These are phyloP conservation scores for Virgularia gustaviana DNA, from an alignment of 92 coral and sea anemone genomes.

Conservation along the genomic window DNA sequence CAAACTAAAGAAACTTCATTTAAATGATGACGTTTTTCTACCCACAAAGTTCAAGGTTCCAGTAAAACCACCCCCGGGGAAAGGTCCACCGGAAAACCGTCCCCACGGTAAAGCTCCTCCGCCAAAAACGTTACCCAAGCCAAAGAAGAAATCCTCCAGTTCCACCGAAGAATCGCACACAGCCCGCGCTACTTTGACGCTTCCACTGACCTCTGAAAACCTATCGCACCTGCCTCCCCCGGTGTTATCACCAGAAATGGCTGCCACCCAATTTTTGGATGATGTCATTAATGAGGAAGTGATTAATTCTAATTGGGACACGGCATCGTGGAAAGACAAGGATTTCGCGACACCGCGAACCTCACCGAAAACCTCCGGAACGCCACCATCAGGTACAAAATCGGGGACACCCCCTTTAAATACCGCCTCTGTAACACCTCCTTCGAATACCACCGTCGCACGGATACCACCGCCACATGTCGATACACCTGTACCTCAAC, in stretches of 20 bases:
- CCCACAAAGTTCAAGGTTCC: constrained; percentile 34
- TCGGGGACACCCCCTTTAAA: background rate
- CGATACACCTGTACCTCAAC: background rate
- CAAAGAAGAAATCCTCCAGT: constrained; percentile 16
- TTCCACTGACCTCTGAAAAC: constrained; percentile 5
- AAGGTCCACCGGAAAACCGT: background rate
- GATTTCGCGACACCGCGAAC: background rate
- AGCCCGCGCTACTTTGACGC: background rate
- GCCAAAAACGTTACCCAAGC: constrained; percentile 28
- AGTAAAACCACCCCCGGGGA: constrained; percentile 20
- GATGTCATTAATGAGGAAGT: constrained; percentile 86
- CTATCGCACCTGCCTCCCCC: constrained; percentile 15
- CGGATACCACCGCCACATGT: background rate
- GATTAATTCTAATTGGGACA: constrained; percentile 91
- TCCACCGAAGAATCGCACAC: background rate
- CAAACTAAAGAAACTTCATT: constrained; percentile 21
- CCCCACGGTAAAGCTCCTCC: constrained; percentile 5
- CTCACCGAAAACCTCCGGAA: background rate
- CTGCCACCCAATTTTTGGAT: constrained; percentile 62
- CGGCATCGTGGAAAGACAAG: constrained; percentile 77
- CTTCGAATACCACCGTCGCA: background rate
- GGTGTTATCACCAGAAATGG: constrained; percentile 36
- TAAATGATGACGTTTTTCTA: constrained; percentile 5
- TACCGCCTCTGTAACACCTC: background rate
- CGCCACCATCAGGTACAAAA: background rate